A percentile compares a stretch with the other conserved stretches of the same genome.
Conservation (phyloP, 2,888 invertebrate species). For the Perizoma affinitatum region DNA sequence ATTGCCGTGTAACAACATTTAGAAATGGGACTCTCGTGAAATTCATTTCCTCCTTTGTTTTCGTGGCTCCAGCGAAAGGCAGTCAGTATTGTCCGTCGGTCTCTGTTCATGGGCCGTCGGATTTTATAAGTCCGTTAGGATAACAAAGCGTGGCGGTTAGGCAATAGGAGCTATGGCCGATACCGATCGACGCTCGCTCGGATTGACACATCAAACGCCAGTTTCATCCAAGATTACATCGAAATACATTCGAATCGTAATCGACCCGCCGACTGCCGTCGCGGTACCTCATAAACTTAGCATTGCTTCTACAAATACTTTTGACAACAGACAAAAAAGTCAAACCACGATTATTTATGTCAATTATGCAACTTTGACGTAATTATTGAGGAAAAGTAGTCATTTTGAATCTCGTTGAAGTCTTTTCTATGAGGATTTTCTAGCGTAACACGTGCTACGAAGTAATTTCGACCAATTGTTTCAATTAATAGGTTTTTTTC, state of each 20-base stretch:
- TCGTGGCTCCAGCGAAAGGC: constrained; percentile 44
- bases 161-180: constrained; percentile 77
- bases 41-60: constrained; percentile 50
- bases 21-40: constrained; percentile 56
- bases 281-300: constrained; percentile 64
- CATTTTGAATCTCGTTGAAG: constrained; percentile 4
- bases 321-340: too few species aligned
- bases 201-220: constrained; percentile 82
- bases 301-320: constrained; percentile 33
- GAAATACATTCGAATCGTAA: constrained; percentile 72
- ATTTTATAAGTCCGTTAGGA: constrained; percentile 75
- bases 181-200: constrained; percentile 68
- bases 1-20: constrained; percentile 56
- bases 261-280: constrained; percentile 67
- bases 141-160: constrained; percentile 79
- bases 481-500: too few species aligned
- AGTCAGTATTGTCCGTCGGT: constrained; percentile 55
- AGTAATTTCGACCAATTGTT: background rate
- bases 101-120: constrained; percentile 61
- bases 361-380: background rate
- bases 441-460: constrained; percentile 14
- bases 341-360: too few species aligned
- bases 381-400: background rate
- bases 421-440: constrained; percentile 20
- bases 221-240: constrained; percentile 71